A percentile compares a stretch with the other conserved stretches of the same genome.
These are phyloP conservation scores for Nesospiza acunhae DNA, from an alignment of 2,113 vertebrate genomes.

Conservation along the genomic window DNA sequence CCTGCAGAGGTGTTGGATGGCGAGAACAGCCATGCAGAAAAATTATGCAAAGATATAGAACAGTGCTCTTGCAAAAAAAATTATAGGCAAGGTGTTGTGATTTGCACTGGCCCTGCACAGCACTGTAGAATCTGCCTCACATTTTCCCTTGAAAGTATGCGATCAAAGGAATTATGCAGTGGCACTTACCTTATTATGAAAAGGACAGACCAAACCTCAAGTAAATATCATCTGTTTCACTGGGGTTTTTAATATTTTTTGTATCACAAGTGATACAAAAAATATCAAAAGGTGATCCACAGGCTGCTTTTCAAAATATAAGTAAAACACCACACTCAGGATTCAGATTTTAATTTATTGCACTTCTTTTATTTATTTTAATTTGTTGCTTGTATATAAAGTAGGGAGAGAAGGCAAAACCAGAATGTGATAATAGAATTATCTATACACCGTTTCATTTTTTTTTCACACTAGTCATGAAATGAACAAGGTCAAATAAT, in stretches of 20 bases:
- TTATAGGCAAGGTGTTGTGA: background rate
- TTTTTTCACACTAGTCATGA: background rate
- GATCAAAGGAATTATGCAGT: background rate
- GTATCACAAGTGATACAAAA: background rate
- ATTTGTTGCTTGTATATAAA: background rate
- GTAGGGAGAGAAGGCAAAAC: background rate
- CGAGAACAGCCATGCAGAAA: fast-evolving
- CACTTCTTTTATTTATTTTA: background rate
- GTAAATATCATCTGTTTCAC: background rate
- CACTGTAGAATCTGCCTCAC: background rate
- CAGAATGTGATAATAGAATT: background rate
- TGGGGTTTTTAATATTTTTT: background rate
- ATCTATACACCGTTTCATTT: background rate
- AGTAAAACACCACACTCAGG: background rate
- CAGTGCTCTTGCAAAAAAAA: background rate
- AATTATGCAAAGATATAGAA: background rate
- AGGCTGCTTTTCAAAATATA: background rate
- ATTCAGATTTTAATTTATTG: background rate
- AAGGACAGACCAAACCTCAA: background rate
- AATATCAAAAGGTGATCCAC: fast-evolving
- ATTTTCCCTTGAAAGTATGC: background rate
- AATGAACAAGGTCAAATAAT: background rate
- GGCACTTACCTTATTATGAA: background rate
- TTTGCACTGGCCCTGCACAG: background rate
- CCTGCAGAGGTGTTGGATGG: fast-evolving